Base-by-base conservation (phyloP, 2,888 invertebrate species). In the Sclerodermus sp. region DNA sequence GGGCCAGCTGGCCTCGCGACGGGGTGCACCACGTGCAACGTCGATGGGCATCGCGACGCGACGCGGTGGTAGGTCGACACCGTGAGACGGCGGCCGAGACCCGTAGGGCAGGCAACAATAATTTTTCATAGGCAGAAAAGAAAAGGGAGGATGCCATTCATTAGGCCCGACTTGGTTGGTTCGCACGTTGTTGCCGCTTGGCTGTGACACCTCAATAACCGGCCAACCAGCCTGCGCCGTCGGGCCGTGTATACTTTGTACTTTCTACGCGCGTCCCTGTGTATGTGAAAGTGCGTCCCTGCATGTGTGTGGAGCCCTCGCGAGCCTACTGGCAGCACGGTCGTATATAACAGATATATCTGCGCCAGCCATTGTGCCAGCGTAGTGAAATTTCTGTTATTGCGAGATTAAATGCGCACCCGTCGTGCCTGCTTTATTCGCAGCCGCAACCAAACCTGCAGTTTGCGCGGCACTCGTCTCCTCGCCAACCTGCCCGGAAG, bases 121-220 rank as follows among this genome's bases (percentile, higher is more conserved):
- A 77, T 76, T 77, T 76, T 76, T 77, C 77, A 75, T 67, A 67
- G 68, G 62, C 58, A 65, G 66, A 64, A 68, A 68, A 71, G 68
- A 72, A 69, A 70, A 67, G 67, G 71, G 68, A 68, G 70, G 68
- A 68, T 67, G 70, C 71, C 71, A 76, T 77, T 77, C 77, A 77
- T 77, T 77, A 77, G 74, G 64, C 66, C 61, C 64, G 71, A 66
- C 68, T 74, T 64, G 73, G 76, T 76, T 74, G 72, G 77, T 77
- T 77, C 76, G 74, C 77, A 77, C 77, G 74, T 77, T 77, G 77
- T 77, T 76, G 62, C 68, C 64, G 66, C 10, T 67, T 68, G 67
- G 56, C 67, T 70, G 71, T 74, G 72, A 76, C 76, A 75, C 76
- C 75, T 74, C 73, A 75, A 75, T 75, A 67, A 68, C 68, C 66